These are phyloP conservation scores for Crossocerus cetratus DNA, from an alignment of 2,888 invertebrate species.

Conservation along the genomic window DNA sequence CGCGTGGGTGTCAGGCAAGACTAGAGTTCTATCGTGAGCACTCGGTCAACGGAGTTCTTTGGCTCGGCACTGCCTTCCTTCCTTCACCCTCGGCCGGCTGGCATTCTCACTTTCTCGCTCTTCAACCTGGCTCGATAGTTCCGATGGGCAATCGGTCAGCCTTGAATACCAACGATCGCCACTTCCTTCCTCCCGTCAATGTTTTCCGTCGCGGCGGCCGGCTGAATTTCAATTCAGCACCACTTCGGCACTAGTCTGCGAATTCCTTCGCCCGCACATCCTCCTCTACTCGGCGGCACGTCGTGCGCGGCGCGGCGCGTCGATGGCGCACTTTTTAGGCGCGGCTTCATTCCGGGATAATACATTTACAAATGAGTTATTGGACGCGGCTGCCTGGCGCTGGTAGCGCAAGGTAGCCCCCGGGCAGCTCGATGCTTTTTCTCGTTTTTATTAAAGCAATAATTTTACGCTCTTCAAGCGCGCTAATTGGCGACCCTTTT, in stretches of 20 bases:
- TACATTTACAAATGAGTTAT: no score
- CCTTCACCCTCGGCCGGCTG: neutral
- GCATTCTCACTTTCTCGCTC: constrained; percentile 7
- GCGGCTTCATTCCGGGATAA: no score
- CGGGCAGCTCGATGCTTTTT: constrained; percentile 1
- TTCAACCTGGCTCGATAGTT: constrained; percentile 15
- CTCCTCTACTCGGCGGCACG: neutral
- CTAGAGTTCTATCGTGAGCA: constrained; percentile 57
- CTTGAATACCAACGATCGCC: constrained; percentile 73
- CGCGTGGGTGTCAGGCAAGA: constrained; percentile 65
- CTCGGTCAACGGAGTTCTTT: constrained; percentile 74
- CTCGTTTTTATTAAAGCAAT: no score
- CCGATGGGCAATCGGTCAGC: constrained; percentile 53
- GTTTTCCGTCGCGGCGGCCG: constrained; percentile 63
- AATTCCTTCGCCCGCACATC: constrained; percentile 41
- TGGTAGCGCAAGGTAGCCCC: no score
- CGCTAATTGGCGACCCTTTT: no score
- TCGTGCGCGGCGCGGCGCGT: neutral
- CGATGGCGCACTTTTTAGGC: no score
- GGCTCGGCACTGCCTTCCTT: constrained; percentile 58
- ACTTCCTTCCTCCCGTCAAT: constrained; percentile 75
- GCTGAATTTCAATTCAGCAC: constrained; percentile 71
- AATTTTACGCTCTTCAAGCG: no score
- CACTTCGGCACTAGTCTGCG: constrained; percentile 44
- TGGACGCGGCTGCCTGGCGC: no score